Evolutionary conservation across 1,140 invertebrate genomes (phyloP).

Genomic region (Aleiodes sp.): DNA sequence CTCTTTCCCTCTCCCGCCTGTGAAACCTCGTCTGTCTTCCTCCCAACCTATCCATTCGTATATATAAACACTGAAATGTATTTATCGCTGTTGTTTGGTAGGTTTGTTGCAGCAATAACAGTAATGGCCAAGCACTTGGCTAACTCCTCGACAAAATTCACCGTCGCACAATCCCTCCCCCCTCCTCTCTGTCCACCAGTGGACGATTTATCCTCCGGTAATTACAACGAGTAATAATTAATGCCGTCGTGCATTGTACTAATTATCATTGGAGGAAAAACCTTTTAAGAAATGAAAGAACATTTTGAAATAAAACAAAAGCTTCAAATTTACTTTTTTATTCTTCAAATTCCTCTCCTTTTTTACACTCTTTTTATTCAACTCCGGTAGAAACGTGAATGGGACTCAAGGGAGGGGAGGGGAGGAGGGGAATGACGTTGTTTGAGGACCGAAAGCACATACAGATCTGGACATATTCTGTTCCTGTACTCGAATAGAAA

Average conservation of each 20-base stretch:
- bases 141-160: not conserved
- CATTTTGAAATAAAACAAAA: slow-evolving; percentile 65
- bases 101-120: slow-evolving; percentile 65
- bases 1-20: not conserved
- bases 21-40: slow-evolving; percentile 12
- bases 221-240: slow-evolving; percentile 68
- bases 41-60: slow-evolving; percentile 11
- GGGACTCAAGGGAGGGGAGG: too few species aligned
- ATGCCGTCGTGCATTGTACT: slow-evolving; percentile 67
- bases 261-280: slow-evolving; percentile 65
- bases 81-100: slow-evolving; percentile 65
- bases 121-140: slow-evolving; percentile 54
- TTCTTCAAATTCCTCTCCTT: slow-evolving; percentile 3
- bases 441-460: slow-evolving; percentile 20
- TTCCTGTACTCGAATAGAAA: not conserved
- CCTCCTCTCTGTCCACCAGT: slow-evolving; percentile 43
- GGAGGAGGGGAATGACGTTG: not conserved
- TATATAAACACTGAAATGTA: slow-evolving; percentile 46
- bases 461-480: not conserved
- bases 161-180: slow-evolving; percentile 12
- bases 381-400: not conserved
- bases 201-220: slow-evolving; percentile 66
- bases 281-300: slow-evolving; percentile 72
- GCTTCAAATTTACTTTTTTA: slow-evolving; percentile 11
- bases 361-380: slow-evolving; percentile 2